Percentiles rank a stretch among this genome's conserved stretches.
phyloP scores from a whole-genome alignment of 2,888 invertebrate genomes.

The Drosophila monieri region DNA sequence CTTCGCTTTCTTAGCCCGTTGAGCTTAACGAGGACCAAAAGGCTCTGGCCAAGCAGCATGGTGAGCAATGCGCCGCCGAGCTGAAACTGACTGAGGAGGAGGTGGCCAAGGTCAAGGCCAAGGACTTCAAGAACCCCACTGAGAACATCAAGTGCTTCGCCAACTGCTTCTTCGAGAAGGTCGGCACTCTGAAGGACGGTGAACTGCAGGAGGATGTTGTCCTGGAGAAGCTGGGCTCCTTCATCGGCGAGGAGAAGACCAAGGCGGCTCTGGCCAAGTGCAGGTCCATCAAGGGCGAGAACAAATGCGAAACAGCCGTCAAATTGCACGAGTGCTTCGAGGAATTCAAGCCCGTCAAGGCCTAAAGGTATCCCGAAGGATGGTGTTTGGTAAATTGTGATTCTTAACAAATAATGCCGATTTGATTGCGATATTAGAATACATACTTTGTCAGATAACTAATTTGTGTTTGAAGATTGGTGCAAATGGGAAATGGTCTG shows the following conservation, averaged over 20 bases:
- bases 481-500: background rate
- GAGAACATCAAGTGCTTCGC: constrained; percentile 78
- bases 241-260: constrained; percentile 74
- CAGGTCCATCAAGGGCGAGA: constrained; percentile 52
- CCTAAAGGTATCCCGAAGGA: constrained; percentile 39
- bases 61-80: constrained; percentile 62
- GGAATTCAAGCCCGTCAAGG: constrained; percentile 47
- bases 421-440: background rate
- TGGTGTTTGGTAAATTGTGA: constrained; percentile 58
- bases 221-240: constrained; percentile 52
- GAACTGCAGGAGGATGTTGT: constrained; percentile 64
- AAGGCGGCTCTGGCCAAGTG: constrained; percentile 63
- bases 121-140: constrained; percentile 61
- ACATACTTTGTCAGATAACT: constrained; percentile 22
- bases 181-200: constrained; percentile 71
- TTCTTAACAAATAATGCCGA: constrained; percentile 34
- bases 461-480: background rate
- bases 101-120: constrained; percentile 57
- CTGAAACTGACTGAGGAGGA: constrained; percentile 64
- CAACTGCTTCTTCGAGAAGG: constrained; percentile 81
- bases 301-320: constrained; percentile 75
- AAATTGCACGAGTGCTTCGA: constrained; percentile 71
- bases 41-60: constrained; percentile 57
- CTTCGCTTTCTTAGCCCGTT: constrained; percentile 46
- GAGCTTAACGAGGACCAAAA: constrained; percentile 73